phyloP scores from a whole-genome alignment of 2,797 vertebrate species.

The Thalassophryne amazonica region DNA sequence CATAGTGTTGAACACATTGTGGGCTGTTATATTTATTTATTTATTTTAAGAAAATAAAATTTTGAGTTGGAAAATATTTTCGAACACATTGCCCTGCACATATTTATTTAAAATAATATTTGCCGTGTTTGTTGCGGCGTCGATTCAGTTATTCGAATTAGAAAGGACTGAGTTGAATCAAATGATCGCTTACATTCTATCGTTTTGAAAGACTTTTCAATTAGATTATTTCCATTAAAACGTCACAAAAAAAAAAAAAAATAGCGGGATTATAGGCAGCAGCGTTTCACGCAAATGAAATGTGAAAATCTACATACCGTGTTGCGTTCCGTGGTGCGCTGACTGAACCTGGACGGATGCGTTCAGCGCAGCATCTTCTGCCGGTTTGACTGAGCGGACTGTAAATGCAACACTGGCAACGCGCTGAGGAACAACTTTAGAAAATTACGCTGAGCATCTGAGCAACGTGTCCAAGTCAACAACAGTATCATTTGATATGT shows the following conservation, averaged over 20 bases:
- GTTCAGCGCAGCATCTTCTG: slow-evolving; percentile 76
- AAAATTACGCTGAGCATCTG: slow-evolving; percentile 41
- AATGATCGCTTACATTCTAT: too few relatives aligned
- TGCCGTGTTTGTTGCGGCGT: too few relatives aligned
- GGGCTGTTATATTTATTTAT: too few relatives aligned
- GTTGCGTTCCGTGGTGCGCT: slow-evolving; percentile 79
- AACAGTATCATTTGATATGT: neutral
- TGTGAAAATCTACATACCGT: slow-evolving; percentile 74
- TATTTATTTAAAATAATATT: too few relatives aligned
- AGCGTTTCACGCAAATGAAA: slow-evolving; percentile 18
- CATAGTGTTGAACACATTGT: neutral
- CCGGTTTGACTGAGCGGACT: slow-evolving; percentile 80
- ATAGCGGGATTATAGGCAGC: neutral
- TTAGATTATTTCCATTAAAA: slow-evolving; percentile 25
- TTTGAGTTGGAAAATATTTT: too few relatives aligned
- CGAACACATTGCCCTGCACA: too few relatives aligned
- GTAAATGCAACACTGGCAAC: slow-evolving; percentile 86
- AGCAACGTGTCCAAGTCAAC: neutral
- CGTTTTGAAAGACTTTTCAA: too few relatives aligned
- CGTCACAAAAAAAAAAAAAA: slow-evolving; percentile 3
- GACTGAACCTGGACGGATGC: slow-evolving; percentile 84
- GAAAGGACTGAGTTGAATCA: too few relatives aligned
- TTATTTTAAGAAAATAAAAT: too few relatives aligned
- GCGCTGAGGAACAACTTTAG: slow-evolving; percentile 86
- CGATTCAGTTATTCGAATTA: too few relatives aligned